These are phyloP conservation scores for Abscondita cerata DNA, from an alignment of 2,888 invertebrate genomes.

Conservation along the genomic window DNA sequence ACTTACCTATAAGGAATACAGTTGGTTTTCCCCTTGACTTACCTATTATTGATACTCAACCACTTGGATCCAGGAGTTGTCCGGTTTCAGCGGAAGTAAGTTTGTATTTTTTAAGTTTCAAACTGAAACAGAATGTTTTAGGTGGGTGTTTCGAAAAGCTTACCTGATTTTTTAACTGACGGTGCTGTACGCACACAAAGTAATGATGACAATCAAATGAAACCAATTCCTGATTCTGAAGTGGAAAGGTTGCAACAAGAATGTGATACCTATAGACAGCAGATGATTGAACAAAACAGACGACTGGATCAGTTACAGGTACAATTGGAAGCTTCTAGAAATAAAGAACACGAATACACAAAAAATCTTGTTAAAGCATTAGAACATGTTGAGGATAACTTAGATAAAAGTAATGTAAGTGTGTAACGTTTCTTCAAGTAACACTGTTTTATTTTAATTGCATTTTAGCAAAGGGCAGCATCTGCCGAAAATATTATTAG, in stretches of 20 bases:
- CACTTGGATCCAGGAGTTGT: conserved; percentile 43
- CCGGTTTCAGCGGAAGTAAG: conserved; percentile 42
- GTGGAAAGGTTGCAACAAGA: conserved; percentile 64
- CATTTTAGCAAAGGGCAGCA: conserved; percentile 65
- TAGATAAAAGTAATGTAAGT: conserved; percentile 65
- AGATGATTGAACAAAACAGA: conserved; percentile 62
- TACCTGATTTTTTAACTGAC: conserved; percentile 77
- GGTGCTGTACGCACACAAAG: conserved; percentile 64
- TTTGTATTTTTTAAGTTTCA: background rate
- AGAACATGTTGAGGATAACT: conserved; percentile 66
- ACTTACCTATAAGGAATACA: conserved; percentile 52
- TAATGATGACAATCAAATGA: conserved; percentile 43
- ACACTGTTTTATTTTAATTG: conserved; percentile 1
- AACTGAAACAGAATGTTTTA: conserved; percentile 37
- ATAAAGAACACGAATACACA: conserved; percentile 63
- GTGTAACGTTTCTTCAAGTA: background rate
- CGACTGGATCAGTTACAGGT: conserved; percentile 63
- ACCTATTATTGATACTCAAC: conserved; percentile 46
- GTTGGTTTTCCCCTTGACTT: conserved; percentile 57
- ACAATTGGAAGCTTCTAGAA: conserved; percentile 62
- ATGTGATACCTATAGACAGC: conserved; percentile 62
- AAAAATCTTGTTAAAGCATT: conserved; percentile 64
- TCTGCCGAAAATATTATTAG: conserved; percentile 69
- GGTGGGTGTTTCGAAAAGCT: conserved; percentile 62
- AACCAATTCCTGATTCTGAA: conserved; percentile 52